A percentile compares a stretch with the other conserved stretches of the same genome.
Conservation (phyloP, 2,797 vertebrate genomes). For the Danio albolineatus region DNA sequence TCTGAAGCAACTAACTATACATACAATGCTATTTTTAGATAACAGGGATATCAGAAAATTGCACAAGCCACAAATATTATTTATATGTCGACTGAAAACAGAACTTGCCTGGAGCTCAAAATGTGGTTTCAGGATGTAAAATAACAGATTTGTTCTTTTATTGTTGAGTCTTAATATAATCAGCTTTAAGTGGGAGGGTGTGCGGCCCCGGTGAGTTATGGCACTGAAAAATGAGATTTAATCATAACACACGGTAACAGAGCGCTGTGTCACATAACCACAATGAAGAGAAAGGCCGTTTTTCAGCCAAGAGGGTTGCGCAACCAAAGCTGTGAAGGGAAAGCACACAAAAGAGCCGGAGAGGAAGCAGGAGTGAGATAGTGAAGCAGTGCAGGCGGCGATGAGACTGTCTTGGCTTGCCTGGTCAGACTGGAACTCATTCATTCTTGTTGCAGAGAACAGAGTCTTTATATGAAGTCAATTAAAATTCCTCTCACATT, state of each 20-base stretch:
- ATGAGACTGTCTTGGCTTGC: slow-evolving; percentile 65
- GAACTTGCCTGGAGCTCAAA: not conserved
- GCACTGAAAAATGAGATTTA: slow-evolving; percentile 50
- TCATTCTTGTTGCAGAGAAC: slow-evolving; percentile 14
- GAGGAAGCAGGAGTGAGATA: not conserved
- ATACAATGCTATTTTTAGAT: not conserved
- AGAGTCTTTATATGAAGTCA: slow-evolving; percentile 17
- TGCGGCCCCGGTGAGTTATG: not conserved
- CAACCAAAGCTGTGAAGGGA: slow-evolving; percentile 72
- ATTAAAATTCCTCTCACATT: slow-evolving; percentile 31
- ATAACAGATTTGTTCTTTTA: not conserved
- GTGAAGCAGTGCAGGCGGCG: slow-evolving; percentile 32
- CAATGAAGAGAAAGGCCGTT: slow-evolving; percentile 69
- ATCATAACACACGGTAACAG: slow-evolving; percentile 61
- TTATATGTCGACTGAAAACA: not conserved
- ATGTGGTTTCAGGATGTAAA: not conserved
- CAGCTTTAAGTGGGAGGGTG: slow-evolving; percentile 26
- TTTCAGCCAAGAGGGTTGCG: slow-evolving; percentile 71
- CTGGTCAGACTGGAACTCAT: not conserved
- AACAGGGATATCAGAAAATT: not conserved
- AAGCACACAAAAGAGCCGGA: slow-evolving; percentile 8
- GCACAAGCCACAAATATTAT: not conserved
- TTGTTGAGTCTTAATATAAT: slow-evolving; percentile 34
- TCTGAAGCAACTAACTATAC: not conserved
- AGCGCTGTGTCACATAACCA: slow-evolving; percentile 64